Base-by-base conservation (phyloP, 2,113 vertebrate genomes). In the Cyprinus carpio region DNA sequence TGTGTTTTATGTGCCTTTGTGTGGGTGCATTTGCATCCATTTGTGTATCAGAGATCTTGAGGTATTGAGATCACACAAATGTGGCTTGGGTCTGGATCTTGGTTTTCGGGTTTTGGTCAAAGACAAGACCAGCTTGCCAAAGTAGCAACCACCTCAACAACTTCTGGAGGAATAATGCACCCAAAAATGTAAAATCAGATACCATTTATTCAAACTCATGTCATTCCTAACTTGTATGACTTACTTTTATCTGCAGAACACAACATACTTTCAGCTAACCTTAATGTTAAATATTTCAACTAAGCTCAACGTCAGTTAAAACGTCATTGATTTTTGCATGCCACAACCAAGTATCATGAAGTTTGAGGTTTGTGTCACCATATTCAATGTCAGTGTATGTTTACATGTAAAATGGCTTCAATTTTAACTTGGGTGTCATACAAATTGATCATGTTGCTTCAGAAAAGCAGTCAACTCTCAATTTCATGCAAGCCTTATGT, bases 31-130 rank as follows among this genome's bases (percentile, higher is more conserved):
- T 20, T 69, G 60, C 49, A 6, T 56, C 11, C 9, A 71, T 40
- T 23, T 69, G 60, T 37, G 49, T 69, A 34, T 87, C 64, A 87
- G 79, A 83, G 58, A 60, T 85, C 56, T n/a, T 78, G 82, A 6
- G 69, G 69, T n/a, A 72, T 23, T 40, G 34, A n/a, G 69, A 72
- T 43, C 12, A 25, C 37, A 72, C 69, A 72, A 43, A 72, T 46
- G 37, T 46, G 71, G 2, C 23, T 46, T 46, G 37, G 23, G 71
- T 74, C 23, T 72, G 65, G 65, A 34, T 69, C 18, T 10, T 27
- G 27, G 27, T 65, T 65, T 29, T 6, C 1, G 27, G 27, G 64
- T 65, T 67, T 31, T 3, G 6, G 67, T 37, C 31, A 37, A 18
- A 23, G 67, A 37, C 18, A 34, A 69, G 65, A 7, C 13, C 27